Evolutionary conservation across 2,797 vertebrate genomes (phyloP), one percentile per base, ranked within the genome.

Genomic region (Melanotaenia parkinsoni): DNA sequence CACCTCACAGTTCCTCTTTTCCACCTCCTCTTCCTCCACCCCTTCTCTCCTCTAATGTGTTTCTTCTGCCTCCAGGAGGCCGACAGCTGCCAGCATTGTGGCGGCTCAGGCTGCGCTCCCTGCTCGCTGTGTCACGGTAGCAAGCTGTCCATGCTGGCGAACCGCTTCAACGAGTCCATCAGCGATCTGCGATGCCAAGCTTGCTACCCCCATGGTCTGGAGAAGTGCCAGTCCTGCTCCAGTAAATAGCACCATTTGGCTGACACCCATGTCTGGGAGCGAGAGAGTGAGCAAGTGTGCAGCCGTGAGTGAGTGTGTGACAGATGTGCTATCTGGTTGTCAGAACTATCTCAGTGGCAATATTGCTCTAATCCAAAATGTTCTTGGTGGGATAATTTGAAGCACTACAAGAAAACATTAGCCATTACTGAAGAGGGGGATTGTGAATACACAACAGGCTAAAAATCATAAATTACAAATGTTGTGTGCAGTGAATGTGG

Each of bases 131-230:
- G 98, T 95, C 98, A 99, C 0, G 98, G 98, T 53, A 98, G 98
- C 96, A 99, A 99, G 92, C 96, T 99, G 89, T 98, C 98, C 0
- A 99, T 97, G 97, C 89, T 99, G 93, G 97, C 97, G n/a, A 97
- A 97, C 92, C 94, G 97, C 80, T 99, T 99, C 92, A 96, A 95
- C 70, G 97, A 99, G 92, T 99, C 98, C 78, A 98, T 98, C 88
- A 92, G 95, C 60, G 96, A 96, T 40, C 94, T 99, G 66, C 94
- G 98, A 9, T 99, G 98, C 24, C 96, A 96, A 5, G 97, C 96
- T 32, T 99, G 98, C 91, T 95, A 96, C 28, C 95, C 96, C 64
- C 94, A 96, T 0, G 98, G 98, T 65, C 89, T 95, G 83, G 95
- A 98, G 92, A 96, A 91, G 67, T 99, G 98, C 91, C 95, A 92